Evolutionary conservation across 1,140 invertebrate species (phyloP).

Genomic region (Pogonomyrmex californicus): DNA sequence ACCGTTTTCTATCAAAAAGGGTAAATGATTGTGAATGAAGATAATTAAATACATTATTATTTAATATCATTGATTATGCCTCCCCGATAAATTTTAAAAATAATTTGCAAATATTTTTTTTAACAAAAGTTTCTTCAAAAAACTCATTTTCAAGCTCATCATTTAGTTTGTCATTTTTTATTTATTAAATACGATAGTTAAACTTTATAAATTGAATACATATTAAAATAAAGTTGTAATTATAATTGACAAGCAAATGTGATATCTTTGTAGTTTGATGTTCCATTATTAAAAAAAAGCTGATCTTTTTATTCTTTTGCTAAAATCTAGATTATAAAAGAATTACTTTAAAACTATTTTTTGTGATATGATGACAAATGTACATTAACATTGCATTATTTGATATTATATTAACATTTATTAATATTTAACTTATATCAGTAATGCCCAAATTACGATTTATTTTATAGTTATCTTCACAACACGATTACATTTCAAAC

Average conservation of each 20-base stretch:
- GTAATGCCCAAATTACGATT: not conserved
- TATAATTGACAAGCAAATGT: not conserved
- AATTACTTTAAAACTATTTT: not conserved
- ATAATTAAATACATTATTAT: not conserved
- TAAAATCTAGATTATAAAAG: not conserved
- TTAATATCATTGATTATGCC: not conserved
- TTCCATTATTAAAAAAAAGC: conserved; percentile 4
- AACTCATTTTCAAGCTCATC: not conserved
- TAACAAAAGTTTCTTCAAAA: conserved; percentile 1
- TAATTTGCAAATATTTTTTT: not conserved
- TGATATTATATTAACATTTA: not conserved
- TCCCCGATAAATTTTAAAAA: not conserved
- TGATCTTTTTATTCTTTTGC: conserved; percentile 1
- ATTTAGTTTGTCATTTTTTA: not conserved
- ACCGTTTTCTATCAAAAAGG: not conserved
- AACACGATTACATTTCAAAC: not conserved
- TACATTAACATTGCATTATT: not conserved
- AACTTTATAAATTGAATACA: not conserved
- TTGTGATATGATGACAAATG: not conserved
- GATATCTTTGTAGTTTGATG: not conserved
- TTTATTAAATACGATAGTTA: not conserved
- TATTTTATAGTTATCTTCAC: not conserved
- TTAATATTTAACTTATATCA: not conserved
- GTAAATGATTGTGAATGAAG: not conserved
- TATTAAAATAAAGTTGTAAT: not conserved